Percentiles rank a stretch among this genome's conserved stretches.
Evolutionary conservation across 2,113 vertebrate genomes (phyloP).

Genomic region (Hippocampus comes): DNA sequence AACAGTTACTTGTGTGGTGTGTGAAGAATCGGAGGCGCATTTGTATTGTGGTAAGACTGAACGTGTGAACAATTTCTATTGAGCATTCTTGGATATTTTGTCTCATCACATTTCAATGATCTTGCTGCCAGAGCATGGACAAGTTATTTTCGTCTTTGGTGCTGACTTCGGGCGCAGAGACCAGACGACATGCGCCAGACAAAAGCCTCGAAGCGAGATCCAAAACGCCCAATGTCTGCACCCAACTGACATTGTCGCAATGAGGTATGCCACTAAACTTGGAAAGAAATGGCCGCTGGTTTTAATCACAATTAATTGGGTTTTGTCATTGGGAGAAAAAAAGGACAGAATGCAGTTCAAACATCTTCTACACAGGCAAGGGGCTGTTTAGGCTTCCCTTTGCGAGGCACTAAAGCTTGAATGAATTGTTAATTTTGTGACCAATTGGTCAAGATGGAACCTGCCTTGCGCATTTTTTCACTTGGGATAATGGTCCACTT

Average conservation of each 20-base stretch:
- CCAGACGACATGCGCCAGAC: constrained; percentile 29
- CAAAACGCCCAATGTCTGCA: constrained; percentile 1
- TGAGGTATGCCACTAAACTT: constrained; percentile 9
- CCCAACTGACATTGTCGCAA: neutral
- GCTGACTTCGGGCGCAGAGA: constrained; percentile 51
- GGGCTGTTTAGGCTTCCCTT: too few species aligned
- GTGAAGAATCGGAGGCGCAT: constrained; percentile 24
- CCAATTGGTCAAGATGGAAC: too few species aligned
- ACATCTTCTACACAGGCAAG: too few species aligned
- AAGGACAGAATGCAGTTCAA: neutral
- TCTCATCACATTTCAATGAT: neutral
- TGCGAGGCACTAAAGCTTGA: too few species aligned
- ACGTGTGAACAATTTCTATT: neutral
- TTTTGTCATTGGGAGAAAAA: neutral
- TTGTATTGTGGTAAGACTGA: constrained; percentile 46
- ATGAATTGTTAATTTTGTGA: too few species aligned
- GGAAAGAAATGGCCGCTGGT: neutral
- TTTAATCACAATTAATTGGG: neutral
- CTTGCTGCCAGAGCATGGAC: constrained; percentile 11
- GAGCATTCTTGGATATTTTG: neutral
- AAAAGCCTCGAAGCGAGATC: neutral
- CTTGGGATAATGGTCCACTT: too few species aligned
- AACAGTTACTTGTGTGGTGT: constrained; percentile 18
- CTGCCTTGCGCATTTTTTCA: too few species aligned
- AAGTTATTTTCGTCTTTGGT: constrained; percentile 27